Base-by-base conservation (phyloP, 2,113 vertebrate species). In the Hippocampus mohnikei region DNA sequence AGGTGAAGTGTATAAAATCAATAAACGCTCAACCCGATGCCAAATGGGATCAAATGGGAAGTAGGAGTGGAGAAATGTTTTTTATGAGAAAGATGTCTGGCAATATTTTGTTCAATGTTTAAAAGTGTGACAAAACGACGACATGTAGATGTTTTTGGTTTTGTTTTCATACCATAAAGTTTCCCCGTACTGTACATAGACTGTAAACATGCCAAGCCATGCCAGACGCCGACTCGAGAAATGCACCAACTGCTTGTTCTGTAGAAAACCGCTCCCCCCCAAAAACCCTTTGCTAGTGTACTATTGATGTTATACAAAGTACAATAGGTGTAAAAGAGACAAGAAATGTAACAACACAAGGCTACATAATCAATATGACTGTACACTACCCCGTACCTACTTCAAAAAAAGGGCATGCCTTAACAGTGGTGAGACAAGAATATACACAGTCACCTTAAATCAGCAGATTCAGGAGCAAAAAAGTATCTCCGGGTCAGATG, bases 1-100 rank as follows among this genome's bases (percentile, higher is more conserved):
- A 62, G 60, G 37, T 62, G 16, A 18, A 62, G 37, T 20, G 60
- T 62, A 41, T 62, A 40, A 41, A 62, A 62, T 62, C 60, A 62
- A 62, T 62, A 21, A 62, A 62, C 37, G 5, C 60, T 40, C 18
- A 37, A 40, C 16, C 4, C 15, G 11, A 20, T 29, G 60, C 60
- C 33, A 40, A 62, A n/a, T n/a, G 60, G 18, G 37, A 62, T 62
- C 33, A n/a, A 58, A 29, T 58, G 55, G 55, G 55, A 13, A 58
- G 23, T 58, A 58, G 15, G 55, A 58, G 55, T 13, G 60, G 33
- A 62, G 60, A 40, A 62, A n/a, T 9, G 40, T 9, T 13, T 21
- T 40, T 62, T n/a, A 40, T 62, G 21, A 62, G 13, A 62, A 62
- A 62, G 3, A 62, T 21, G 60, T 40, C 20, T 62, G 37, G 37